Conservation (phyloP, 2,113 vertebrate species). For the Alces alces region DNA sequence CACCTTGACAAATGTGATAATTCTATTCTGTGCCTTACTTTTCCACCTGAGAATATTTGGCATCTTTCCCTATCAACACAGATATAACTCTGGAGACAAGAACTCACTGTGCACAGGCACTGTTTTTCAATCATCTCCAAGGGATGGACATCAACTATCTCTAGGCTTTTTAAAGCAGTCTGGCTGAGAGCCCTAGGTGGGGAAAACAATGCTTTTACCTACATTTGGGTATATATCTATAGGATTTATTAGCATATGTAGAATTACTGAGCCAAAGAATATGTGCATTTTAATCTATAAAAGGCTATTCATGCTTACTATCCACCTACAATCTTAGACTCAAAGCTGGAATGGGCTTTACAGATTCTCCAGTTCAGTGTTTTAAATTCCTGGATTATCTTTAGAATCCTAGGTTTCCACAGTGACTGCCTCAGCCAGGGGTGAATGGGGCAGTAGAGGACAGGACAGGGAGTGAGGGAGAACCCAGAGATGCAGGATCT, state of each 20-base stretch:
- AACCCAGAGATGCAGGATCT: neutral
- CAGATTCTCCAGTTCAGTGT: neutral
- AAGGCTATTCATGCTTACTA: neutral
- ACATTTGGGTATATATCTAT: neutral
- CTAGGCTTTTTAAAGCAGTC: neutral
- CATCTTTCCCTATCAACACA: neutral
- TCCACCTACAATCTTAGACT: neutral
- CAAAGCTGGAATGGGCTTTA: neutral
- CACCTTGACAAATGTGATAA: neutral
- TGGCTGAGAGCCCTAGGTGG: neutral
- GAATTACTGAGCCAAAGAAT: neutral
- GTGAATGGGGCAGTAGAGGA: neutral
- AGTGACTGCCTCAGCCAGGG: neutral
- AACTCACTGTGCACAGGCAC: accelerated
- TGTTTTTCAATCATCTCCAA: neutral
- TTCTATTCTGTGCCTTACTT: neutral
- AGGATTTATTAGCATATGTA: neutral
- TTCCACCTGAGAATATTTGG: neutral
- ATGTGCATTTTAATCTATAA: neutral
- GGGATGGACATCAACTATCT: neutral
- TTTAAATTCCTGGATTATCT: neutral
- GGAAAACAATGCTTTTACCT: neutral
- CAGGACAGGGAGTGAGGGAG: neutral
- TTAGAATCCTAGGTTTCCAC: neutral
- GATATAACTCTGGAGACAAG: neutral